A percentile compares a stretch with the other conserved stretches of the same genome.
phyloP scores from a whole-genome alignment of 2,888 invertebrate species.

The Helobdella robusta region DNA sequence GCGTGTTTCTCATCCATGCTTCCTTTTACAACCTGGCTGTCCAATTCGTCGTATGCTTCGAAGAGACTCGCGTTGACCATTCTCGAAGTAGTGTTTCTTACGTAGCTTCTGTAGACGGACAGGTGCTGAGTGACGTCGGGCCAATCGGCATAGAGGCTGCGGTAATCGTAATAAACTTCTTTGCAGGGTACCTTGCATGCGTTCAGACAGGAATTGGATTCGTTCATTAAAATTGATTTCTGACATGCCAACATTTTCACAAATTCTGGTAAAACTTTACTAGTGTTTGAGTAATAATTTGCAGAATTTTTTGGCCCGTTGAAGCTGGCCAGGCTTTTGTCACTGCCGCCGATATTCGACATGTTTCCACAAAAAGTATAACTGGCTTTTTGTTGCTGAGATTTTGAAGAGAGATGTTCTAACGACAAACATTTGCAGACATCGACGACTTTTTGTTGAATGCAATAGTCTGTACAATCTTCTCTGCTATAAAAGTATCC shows the following conservation, averaged over 20 bases:
- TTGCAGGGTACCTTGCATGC: conserved; percentile 7
- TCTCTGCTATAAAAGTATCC: conserved; percentile 10
- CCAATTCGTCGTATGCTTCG: neutral
- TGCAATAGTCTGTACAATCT: neutral
- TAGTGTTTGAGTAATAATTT: neutral
- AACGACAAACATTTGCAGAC: neutral
- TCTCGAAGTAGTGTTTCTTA: neutral
- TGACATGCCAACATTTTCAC: conserved; percentile 13
- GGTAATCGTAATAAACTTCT: conserved; percentile 8
- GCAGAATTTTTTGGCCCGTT: neutral
- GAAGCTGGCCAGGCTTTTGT: neutral
- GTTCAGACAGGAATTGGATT: neutral
- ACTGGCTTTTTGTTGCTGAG: neutral
- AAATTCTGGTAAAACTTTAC: conserved; percentile 6
- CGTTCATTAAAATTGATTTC: neutral
- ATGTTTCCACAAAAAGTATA: conserved; percentile 8
- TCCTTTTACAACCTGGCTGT: neutral
- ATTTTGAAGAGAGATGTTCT: neutral
- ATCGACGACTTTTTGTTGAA: conserved; percentile 13
- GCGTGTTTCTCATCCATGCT: neutral
- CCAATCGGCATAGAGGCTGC: conserved; percentile 16
- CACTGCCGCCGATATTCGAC: neutral
- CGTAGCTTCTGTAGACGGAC: conserved; percentile 14
- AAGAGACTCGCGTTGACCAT: neutral
- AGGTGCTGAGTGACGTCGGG: conserved; percentile 13